Conservation (phyloP, 2,888 invertebrate species). For the Drosophila cracens region DNA sequence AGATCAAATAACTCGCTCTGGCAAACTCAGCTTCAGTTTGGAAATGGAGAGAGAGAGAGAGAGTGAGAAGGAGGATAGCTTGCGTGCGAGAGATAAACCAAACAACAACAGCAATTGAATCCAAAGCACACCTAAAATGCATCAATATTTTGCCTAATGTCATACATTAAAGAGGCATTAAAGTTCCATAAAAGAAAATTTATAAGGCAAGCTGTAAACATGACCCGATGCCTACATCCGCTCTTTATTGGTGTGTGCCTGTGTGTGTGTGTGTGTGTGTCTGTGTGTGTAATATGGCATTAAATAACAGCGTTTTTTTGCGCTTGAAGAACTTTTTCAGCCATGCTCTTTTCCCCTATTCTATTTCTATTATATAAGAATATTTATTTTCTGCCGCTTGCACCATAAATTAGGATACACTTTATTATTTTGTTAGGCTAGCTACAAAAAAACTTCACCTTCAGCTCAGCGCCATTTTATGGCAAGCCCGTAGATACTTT, state of each 20-base stretch:
- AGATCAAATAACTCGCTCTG: background rate
- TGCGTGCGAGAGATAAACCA: background rate
- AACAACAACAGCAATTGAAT: background rate
- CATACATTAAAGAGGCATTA: constrained; percentile 66
- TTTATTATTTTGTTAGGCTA: constrained; percentile 55
- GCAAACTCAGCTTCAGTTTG: background rate
- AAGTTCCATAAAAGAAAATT: constrained; percentile 66
- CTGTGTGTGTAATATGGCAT: constrained; percentile 44
- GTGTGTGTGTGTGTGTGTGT: constrained; percentile 27
- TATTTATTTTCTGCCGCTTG: constrained; percentile 21
- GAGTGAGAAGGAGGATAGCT: background rate
- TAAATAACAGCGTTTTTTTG: constrained; percentile 60
- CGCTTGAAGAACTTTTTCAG: constrained; percentile 55
- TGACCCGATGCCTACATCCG: constrained; percentile 9
- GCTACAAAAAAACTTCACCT: constrained; percentile 30
- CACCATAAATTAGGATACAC: constrained; percentile 61
- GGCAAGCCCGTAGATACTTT: constrained; percentile 23
- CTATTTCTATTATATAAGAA: constrained; percentile 22
- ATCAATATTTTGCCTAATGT: constrained; percentile 56
- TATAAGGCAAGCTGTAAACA: constrained; percentile 54
- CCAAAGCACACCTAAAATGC: constrained; percentile 43
- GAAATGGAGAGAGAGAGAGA: background rate
- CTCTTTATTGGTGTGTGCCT: constrained; percentile 15
- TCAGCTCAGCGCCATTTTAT: constrained; percentile 41
- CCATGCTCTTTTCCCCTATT: constrained; percentile 13